Percentiles rank a stretch among this genome's conserved stretches.
Evolutionary conservation across 1,140 invertebrate species (phyloP).

Genomic region (Monomorium pharaonis): DNA sequence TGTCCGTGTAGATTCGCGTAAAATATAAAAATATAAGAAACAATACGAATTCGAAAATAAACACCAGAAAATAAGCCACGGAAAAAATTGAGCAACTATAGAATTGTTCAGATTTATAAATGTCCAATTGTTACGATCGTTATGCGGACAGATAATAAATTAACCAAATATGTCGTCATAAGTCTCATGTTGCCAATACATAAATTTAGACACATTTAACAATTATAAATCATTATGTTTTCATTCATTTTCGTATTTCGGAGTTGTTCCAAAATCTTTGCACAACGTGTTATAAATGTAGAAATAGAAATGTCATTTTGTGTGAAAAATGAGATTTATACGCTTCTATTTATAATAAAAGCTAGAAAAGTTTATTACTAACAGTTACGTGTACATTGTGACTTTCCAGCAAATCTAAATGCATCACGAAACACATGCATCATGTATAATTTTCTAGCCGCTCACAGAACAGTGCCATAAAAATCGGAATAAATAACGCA

Average conservation of each 20-base stretch:
- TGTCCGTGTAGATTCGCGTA: neutral
- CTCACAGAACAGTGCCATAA: neutral
- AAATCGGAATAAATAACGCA: neutral
- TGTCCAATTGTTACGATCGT: neutral
- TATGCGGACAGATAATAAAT: neutral
- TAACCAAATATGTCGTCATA: neutral
- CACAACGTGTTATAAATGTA: neutral
- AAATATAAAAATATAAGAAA: neutral
- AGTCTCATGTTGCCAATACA: neutral
- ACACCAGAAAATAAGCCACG: neutral
- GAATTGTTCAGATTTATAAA: neutral
- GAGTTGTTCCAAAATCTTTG: neutral
- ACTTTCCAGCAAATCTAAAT: neutral
- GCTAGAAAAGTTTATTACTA: neutral
- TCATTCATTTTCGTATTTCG: neutral
- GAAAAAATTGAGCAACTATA: too few relatives aligned
- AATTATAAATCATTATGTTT: neutral
- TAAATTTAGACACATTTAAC: neutral
- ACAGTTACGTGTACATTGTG: neutral
- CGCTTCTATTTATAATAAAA: neutral
- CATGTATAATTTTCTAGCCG: neutral
- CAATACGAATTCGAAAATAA: constrained; percentile 12
- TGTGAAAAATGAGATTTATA: neutral
- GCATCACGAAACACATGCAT: neutral
- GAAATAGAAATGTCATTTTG: neutral